Percentiles rank a stretch among this genome's conserved stretches.
These are phyloP conservation scores for Gobionotothen gibberifrons DNA, from an alignment of 2,797 vertebrate species.

Conservation along the genomic window DNA sequence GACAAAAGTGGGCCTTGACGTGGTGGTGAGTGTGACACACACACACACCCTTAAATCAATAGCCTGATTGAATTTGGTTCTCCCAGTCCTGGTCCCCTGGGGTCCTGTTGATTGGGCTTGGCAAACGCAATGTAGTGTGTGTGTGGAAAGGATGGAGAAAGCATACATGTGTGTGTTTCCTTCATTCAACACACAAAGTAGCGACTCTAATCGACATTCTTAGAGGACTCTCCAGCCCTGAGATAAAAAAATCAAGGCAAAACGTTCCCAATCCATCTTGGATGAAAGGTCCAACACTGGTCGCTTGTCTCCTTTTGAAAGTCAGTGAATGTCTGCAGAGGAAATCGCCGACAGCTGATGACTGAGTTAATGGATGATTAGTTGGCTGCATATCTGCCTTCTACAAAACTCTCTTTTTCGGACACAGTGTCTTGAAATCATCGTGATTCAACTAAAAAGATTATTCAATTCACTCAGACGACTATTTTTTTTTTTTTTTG, in stretches of 20 bases:
- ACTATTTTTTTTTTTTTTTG: not conserved
- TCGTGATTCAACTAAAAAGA: not conserved
- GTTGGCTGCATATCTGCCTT: conserved; percentile 2
- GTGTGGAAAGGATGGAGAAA: conserved; percentile 7
- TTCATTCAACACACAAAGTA: conserved; percentile 33
- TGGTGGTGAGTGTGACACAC: conserved; percentile 27
- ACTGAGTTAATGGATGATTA: conserved; percentile 21
- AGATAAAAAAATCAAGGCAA: conserved; percentile 31
- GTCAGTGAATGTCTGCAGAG: conserved; percentile 7
- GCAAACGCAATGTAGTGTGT: conserved; percentile 33
- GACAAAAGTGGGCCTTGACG: conserved; percentile 52
- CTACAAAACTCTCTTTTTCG: not conserved
- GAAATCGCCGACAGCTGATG: conserved; percentile 24
- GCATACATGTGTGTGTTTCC: conserved; percentile 27
- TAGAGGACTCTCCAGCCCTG: conserved; percentile 22
- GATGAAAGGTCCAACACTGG: conserved; percentile 2
- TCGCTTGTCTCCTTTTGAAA: not conserved
- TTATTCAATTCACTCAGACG: not conserved
- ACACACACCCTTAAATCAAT: conserved; percentile 54
- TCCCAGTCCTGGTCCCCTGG: conserved; percentile 23
- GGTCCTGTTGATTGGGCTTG: conserved; percentile 51
- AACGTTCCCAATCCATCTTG: conserved; percentile 25
- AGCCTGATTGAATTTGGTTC: conserved; percentile 60
- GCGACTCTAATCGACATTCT: conserved; percentile 41
- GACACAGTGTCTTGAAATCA: not conserved